Conservation (phyloP, 1,140 invertebrate genomes). For the Prorops nasuta region DNA sequence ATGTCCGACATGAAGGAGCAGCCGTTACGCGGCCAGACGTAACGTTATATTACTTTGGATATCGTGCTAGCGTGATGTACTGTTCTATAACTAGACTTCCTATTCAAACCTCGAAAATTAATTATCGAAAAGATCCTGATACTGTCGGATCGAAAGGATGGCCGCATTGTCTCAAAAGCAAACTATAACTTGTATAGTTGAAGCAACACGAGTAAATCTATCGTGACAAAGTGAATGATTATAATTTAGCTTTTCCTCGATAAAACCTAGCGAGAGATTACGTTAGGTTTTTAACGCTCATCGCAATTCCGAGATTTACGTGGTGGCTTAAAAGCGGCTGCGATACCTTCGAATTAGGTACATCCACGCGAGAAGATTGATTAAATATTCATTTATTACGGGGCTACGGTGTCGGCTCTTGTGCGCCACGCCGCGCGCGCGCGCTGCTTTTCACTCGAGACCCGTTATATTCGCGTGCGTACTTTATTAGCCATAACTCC, state of each 20-base stretch:
- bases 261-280: no score
- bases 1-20: not conserved
- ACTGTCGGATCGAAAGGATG: no score
- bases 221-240: no score
- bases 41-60: not conserved
- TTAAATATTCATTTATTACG: conserved; percentile 53
- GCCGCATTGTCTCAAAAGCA: no score
- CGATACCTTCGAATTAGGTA: conserved; percentile 46
- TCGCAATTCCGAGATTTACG: not conserved
- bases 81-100: no score
- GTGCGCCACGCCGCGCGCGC: conserved; percentile 16
- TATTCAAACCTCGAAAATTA: no score
- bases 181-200: no score
- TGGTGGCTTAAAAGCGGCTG: conserved; percentile 10
- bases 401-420: not conserved
- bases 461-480: conserved; percentile 46
- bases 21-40: not conserved
- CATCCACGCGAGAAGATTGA: conserved; percentile 51
- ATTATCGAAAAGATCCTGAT: no score
- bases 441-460: conserved; percentile 8
- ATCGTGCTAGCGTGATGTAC: no score
- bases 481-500: conserved; percentile 53
- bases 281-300: no score
- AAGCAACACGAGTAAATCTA: no score
- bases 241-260: no score